Conservation (phyloP, 2,888 invertebrate species). For the Steinernema scapterisci region DNA sequence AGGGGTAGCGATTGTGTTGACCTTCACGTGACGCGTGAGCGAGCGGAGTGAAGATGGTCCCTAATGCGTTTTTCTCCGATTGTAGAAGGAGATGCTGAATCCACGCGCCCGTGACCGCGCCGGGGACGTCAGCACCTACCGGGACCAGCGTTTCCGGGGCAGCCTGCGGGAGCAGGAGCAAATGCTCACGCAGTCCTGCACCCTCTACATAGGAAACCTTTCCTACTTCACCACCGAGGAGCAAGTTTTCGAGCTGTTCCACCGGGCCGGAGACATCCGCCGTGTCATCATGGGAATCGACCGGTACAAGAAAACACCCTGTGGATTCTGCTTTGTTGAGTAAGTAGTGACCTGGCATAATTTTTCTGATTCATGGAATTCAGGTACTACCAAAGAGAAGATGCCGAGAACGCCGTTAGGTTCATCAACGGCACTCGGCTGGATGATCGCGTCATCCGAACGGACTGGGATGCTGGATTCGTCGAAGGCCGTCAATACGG, state of each 20-base stretch:
- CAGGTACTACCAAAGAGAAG: conserved; percentile 72
- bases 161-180: conserved; percentile 73
- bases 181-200: conserved; percentile 77
- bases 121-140: conserved; percentile 55
- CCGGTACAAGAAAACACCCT: conserved; percentile 95
- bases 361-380: conserved; percentile 32
- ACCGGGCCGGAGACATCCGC: conserved; percentile 91
- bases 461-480: conserved; percentile 99
- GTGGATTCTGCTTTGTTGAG: conserved; percentile 99
- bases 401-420: conserved; percentile 74
- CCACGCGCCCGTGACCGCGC: conserved; percentile 47
- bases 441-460: conserved; percentile 93
- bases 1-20: not conserved
- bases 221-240: conserved; percentile 98
- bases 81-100: not conserved
- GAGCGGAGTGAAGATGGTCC: not conserved
- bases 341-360: conserved; percentile 70
- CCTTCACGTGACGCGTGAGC: conserved; percentile 1
- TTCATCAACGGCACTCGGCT: conserved; percentile 90
- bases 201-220: conserved; percentile 93
- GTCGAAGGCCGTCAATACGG: conserved; percentile 97
- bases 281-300: conserved; percentile 94
- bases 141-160: conserved; percentile 64
- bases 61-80: not conserved
- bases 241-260: conserved; percentile 88